A percentile compares a stretch with the other conserved stretches of the same genome.
phyloP scores from a whole-genome alignment of 1,140 invertebrate genomes.

The Hypsibius dujardini region DNA sequence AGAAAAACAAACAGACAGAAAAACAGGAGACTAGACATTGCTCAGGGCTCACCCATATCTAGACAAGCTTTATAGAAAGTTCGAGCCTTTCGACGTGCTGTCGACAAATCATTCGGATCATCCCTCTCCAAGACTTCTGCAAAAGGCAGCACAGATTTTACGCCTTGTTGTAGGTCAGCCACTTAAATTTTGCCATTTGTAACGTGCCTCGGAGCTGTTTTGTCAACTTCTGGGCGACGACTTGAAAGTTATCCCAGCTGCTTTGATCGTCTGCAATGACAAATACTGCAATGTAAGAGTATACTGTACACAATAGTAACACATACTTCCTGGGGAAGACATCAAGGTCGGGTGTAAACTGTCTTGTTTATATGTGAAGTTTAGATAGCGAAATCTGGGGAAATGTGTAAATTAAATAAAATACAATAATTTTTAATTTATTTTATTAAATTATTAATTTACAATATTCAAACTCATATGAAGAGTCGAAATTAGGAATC shows the following conservation, averaged over 20 bases:
- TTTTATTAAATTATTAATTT: not conserved
- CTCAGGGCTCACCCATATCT: not conserved
- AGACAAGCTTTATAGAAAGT: slow-evolving; percentile 11
- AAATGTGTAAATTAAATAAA: not conserved
- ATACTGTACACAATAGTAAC: no score
- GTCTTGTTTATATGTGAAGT: no score
- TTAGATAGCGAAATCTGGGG: not conserved
- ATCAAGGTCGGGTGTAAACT: no score
- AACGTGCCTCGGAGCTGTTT: slow-evolving; percentile 2
- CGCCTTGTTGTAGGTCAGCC: not conserved
- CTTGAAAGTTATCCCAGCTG: slow-evolving; percentile 16
- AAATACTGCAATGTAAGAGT: not conserved
- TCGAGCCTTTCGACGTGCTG: not conserved
- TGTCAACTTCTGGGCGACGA: not conserved
- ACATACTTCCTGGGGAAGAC: not conserved
- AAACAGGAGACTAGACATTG: no score
- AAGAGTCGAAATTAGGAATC: not conserved
- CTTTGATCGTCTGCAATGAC: slow-evolving; percentile 14
- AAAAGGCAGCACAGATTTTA: not conserved
- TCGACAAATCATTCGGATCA: not conserved
- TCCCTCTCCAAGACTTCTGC: not conserved
- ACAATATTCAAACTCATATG: not conserved
- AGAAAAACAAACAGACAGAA: no score
- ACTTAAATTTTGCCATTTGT: not conserved
- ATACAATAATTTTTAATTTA: not conserved